These are phyloP conservation scores for Zaprionus kolodkinae DNA, from an alignment of 1,140 invertebrate species.

Conservation along the genomic window DNA sequence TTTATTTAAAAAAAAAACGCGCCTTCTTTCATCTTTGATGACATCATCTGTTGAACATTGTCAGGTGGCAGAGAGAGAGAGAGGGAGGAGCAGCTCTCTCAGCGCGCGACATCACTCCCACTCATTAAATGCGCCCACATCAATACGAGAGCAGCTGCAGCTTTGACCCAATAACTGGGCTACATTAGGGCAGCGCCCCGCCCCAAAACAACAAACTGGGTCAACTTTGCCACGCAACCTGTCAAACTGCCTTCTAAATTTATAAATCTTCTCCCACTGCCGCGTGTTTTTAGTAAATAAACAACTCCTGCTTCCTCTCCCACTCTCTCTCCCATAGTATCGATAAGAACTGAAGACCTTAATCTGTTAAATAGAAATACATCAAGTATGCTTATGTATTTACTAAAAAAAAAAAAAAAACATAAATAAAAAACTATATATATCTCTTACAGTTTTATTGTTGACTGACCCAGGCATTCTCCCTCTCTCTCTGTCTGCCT, in stretches of 20 bases:
- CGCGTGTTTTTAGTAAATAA: background rate
- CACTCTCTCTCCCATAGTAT: background rate
- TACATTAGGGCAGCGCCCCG: background rate
- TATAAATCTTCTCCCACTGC: background rate
- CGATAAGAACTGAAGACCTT: constrained; percentile 6
- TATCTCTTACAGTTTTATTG: background rate
- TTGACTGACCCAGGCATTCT: background rate
- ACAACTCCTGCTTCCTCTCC: background rate
- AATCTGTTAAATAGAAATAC: background rate
- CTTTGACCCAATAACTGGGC: background rate
- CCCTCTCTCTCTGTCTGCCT: background rate
- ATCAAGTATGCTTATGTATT: too few relatives aligned
- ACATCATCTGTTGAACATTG: constrained; percentile 57
- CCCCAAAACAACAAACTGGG: constrained; percentile 45
- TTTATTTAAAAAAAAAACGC: constrained; percentile 44
- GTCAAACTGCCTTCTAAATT: constrained; percentile 17
- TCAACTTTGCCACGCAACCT: constrained; percentile 68
- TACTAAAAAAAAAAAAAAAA: too few relatives aligned
- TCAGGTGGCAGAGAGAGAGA: background rate
- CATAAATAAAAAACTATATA: too few relatives aligned
- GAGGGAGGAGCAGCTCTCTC: constrained; percentile 7
- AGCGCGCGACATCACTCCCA: constrained; percentile 27
- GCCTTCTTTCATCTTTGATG: constrained; percentile 31
- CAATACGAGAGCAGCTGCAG: background rate
- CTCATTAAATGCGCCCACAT: constrained; percentile 5